phyloP scores from a whole-genome alignment of 2,888 invertebrate genomes.

The Archips crataeganus region DNA sequence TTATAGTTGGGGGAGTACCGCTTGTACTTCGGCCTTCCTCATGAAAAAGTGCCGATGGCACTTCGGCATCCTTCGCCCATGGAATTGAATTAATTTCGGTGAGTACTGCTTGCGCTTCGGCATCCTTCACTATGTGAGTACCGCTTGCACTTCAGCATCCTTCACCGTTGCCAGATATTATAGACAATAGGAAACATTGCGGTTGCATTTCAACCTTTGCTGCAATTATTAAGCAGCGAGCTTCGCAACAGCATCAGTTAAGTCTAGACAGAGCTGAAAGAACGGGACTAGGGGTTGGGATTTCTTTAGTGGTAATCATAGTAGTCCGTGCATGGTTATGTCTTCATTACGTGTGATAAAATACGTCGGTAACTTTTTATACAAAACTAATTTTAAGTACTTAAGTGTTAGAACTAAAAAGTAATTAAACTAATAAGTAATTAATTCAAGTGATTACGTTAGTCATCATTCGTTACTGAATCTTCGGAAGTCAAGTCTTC shows the following conservation, averaged over 20 bases:
- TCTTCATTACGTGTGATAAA: neutral
- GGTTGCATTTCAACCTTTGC: neutral
- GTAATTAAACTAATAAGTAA: too few relatives aligned
- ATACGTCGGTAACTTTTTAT: neutral
- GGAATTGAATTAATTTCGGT: neutral
- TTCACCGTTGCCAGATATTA: neutral
- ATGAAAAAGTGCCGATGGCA: neutral
- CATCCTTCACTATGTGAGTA: slow-evolving; percentile 13
- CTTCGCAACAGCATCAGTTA: too few relatives aligned
- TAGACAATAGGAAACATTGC: neutral
- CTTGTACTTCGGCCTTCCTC: slow-evolving; percentile 8
- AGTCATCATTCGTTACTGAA: too few relatives aligned
- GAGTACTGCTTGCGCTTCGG: slow-evolving; percentile 15
- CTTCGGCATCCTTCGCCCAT: slow-evolving; percentile 9
- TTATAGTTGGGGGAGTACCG: neutral
- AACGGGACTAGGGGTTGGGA: too few relatives aligned
- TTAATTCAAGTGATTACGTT: neutral
- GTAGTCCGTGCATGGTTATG: too few relatives aligned
- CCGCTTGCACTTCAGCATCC: slow-evolving; percentile 12
- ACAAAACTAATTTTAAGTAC: neutral
- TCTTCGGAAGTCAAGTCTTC: too few relatives aligned
- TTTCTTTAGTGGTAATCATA: too few relatives aligned
- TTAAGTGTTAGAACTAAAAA: neutral
- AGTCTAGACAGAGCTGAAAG: too few relatives aligned
- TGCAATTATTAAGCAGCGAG: neutral